These are phyloP conservation scores for Mesocentrotus franciscanus DNA, from an alignment of 53 echinoderm and acorn worm species.

Conservation along the genomic window DNA sequence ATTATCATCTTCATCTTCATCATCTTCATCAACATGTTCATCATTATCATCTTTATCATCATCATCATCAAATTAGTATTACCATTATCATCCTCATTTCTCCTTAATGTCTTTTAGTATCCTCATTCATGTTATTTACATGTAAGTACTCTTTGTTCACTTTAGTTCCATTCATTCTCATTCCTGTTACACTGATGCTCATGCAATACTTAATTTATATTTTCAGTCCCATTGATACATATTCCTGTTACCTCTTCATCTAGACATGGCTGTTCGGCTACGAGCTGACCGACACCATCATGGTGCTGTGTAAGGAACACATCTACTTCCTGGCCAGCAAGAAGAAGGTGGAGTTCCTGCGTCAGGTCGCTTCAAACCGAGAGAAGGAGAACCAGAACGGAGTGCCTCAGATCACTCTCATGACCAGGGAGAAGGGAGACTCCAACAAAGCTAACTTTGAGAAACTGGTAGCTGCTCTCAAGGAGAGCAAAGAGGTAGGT, in stretches of 20 bases:
- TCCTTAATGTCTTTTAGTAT: not conserved
- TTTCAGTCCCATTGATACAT: not conserved
- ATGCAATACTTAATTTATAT: too few species aligned
- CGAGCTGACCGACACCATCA: constrained; percentile 96
- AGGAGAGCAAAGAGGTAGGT: constrained; percentile 85
- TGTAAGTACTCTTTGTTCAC: not conserved
- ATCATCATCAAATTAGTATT: not conserved
- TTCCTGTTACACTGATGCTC: not conserved
- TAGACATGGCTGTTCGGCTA: constrained; percentile 99
- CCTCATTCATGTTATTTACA: not conserved
- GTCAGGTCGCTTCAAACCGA: constrained; percentile 83
- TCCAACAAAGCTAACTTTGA: constrained; percentile 94
- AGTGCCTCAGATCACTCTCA: constrained; percentile 85
- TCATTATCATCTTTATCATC: not conserved
- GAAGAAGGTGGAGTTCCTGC: constrained; percentile 90
- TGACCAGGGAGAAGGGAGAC: constrained; percentile 90
- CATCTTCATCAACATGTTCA: constrained; percentile 31
- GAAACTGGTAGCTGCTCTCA: constrained; percentile 79
- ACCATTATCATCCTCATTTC: not conserved
- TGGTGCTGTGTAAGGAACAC: constrained; percentile 84
- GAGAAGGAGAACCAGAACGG: constrained; percentile 97
- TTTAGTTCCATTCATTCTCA: not conserved
- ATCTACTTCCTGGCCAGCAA: constrained; percentile 97
- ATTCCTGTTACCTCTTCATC: not conserved
- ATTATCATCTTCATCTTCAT: constrained; percentile 82